Percentiles rank a stretch among this genome's conserved stretches.
Conservation (phyloP, 2,797 vertebrate genomes). For the Onychomys arenicola region DNA sequence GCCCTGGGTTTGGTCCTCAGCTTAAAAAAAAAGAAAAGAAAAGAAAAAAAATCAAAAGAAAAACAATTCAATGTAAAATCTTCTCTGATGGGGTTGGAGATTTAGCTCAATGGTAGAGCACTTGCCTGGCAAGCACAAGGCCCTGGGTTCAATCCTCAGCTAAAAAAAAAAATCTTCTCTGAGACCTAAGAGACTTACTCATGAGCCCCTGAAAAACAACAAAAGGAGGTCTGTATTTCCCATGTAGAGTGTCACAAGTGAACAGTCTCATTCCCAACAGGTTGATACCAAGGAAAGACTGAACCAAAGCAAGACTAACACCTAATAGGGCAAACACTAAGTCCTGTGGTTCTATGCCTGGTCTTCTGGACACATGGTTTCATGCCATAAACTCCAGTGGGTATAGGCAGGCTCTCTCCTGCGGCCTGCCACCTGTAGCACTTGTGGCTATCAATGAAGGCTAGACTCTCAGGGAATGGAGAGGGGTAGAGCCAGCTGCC, state of each 20-base stretch:
- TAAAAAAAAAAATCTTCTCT: background rate
- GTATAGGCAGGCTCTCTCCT: background rate
- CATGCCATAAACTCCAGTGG: background rate
- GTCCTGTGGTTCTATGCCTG: background rate
- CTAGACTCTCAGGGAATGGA: too few species aligned
- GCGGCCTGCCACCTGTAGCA: background rate
- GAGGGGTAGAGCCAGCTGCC: too few species aligned
- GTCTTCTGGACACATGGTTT: background rate
- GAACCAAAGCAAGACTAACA: background rate
- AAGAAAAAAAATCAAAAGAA: too few species aligned
- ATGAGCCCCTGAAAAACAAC: background rate
- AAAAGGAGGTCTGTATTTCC: background rate
- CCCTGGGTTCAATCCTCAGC: too few species aligned
- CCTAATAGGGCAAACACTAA: background rate
- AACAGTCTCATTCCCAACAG: background rate
- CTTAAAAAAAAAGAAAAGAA: too few species aligned
- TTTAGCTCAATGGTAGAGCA: too few species aligned
- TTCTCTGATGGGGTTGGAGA: too few species aligned
- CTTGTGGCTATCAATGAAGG: too few species aligned
- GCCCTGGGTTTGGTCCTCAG: too few species aligned
- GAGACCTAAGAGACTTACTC: background rate
- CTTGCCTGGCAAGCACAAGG: too few species aligned
- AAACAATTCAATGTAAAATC: too few species aligned
- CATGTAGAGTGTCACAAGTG: background rate
- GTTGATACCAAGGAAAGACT: background rate